These are phyloP conservation scores for Nezara viridula DNA, from an alignment of 2,888 invertebrate genomes.

Conservation along the genomic window DNA sequence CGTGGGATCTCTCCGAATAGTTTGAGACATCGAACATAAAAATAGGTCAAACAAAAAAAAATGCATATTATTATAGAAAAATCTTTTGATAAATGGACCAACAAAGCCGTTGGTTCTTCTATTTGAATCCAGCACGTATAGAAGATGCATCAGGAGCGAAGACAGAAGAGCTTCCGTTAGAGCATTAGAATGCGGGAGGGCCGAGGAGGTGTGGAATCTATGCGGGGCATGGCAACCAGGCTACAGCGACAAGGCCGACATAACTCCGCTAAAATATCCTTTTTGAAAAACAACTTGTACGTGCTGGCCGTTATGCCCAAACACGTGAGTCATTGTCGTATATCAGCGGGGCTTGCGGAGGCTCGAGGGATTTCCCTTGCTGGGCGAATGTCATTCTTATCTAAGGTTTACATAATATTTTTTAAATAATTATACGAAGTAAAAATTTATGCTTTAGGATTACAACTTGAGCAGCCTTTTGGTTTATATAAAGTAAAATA, in stretches of 20 bases:
- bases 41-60: too few species aligned
- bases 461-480: too few species aligned
- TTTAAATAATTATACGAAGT: too few species aligned
- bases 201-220: conserved; percentile 8
- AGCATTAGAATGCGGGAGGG: conserved; percentile 6
- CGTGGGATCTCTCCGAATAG: too few species aligned
- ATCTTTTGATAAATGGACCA: neutral
- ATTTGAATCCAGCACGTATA: neutral
- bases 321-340: neutral
- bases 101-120: neutral
- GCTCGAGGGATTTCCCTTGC: neutral
- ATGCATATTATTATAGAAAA: too few species aligned
- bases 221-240: neutral
- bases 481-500: too few species aligned
- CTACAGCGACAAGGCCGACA: neutral
- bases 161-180: neutral
- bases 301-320: neutral
- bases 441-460: too few species aligned
- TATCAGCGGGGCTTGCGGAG: neutral
- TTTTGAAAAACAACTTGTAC: conserved; percentile 43
- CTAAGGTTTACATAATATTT: neutral
- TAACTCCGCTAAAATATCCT: conserved; percentile 27
- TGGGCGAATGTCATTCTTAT: neutral
- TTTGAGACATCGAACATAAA: too few species aligned
- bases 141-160: neutral